These are phyloP conservation scores for Oostethus manadensis DNA, from an alignment of 2,113 vertebrate species.

Conservation along the genomic window DNA sequence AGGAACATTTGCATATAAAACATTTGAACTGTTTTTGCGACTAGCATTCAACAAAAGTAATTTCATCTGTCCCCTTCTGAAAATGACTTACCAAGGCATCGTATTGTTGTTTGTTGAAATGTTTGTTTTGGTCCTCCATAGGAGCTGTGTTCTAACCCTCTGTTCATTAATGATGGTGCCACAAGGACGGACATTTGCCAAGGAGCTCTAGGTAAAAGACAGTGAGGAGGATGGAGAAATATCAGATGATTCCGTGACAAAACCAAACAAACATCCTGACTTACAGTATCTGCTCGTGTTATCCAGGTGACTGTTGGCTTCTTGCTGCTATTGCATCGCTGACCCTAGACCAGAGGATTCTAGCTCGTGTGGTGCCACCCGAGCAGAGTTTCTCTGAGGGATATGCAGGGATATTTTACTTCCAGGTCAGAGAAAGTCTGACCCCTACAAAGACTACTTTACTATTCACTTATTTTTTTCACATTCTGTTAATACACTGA, in stretches of 20 bases:
- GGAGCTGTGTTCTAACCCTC: slow-evolving; percentile 79
- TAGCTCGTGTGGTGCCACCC: slow-evolving; percentile 67
- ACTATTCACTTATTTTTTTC: neutral
- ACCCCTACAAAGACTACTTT: too few species aligned
- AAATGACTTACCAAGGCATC: neutral
- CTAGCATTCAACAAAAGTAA: too few species aligned
- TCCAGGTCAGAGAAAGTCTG: slow-evolving; percentile 58
- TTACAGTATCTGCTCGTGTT: neutral
- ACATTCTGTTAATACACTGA: neutral
- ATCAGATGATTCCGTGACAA: neutral
- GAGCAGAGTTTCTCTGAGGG: slow-evolving; percentile 60
- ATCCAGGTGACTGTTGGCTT: slow-evolving; percentile 75
- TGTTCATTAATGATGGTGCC: slow-evolving; percentile 84
- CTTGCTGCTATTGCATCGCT: slow-evolving; percentile 76
- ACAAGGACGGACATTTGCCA: slow-evolving; percentile 85
- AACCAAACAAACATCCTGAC: neutral
- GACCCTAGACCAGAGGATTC: slow-evolving; percentile 67
- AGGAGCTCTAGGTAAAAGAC: slow-evolving; percentile 77
- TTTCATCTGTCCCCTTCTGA: too few species aligned
- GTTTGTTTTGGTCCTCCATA: slow-evolving; percentile 30
- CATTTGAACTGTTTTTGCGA: too few species aligned
- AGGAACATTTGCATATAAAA: too few species aligned
- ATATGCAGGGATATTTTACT: slow-evolving; percentile 78
- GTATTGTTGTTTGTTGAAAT: too few species aligned
- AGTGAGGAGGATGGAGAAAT: neutral